Evolutionary conservation across 2,113 vertebrate genomes (phyloP).

Genomic region (Sinocyclocheilus anshuiensis): DNA sequence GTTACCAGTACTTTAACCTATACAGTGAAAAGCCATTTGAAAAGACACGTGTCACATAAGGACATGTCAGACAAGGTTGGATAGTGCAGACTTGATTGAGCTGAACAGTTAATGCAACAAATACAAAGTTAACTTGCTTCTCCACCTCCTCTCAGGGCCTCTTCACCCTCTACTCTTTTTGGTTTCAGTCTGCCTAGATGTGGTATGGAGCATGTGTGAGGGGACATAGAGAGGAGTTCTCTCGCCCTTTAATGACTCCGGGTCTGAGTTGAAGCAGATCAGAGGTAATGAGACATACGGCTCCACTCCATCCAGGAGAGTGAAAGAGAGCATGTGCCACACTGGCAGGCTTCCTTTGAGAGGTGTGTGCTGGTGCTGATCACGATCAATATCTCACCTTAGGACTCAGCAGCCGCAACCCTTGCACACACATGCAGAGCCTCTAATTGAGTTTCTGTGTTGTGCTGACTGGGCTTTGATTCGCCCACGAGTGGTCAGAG

Average conservation of each 20-base stretch:
- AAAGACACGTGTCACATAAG: neutral
- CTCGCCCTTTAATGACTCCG: conserved; percentile 24
- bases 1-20: neutral
- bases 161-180: neutral
- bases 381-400: conserved; percentile 38
- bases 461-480: conserved; percentile 25
- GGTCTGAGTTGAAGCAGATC: conserved; percentile 41
- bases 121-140: neutral
- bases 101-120: neutral
- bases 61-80: neutral
- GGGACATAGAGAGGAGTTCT: conserved; percentile 27
- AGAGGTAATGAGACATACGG: conserved; percentile 44
- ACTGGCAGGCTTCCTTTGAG: conserved; percentile 24
- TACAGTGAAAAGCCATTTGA: neutral
- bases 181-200: neutral
- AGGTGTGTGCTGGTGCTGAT: conserved; percentile 36
- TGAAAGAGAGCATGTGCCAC: neutral
- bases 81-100: neutral
- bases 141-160: neutral
- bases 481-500: conserved; percentile 14
- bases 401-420: conserved; percentile 15
- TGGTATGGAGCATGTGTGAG: neutral
- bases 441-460: conserved; percentile 57
- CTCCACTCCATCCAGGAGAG: conserved; percentile 30
- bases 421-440: conserved; percentile 12